Percentiles rank a stretch among this genome's conserved stretches.
These are phyloP conservation scores for Siniperca scherzeri DNA, from an alignment of 2,797 vertebrate genomes.

Conservation along the genomic window DNA sequence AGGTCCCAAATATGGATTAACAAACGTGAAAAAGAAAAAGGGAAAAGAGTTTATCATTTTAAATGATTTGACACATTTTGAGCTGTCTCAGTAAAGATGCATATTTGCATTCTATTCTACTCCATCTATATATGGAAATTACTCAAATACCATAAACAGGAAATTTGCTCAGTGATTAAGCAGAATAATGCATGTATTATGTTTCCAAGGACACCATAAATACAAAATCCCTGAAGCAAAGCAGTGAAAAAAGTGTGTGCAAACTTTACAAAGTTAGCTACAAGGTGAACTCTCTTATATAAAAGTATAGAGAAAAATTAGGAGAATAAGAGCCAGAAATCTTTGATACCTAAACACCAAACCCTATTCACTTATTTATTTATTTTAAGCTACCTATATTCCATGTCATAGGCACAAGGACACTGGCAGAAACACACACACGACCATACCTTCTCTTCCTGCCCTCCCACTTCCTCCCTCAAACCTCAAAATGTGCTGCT, in stretches of 20 bases:
- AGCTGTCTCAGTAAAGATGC: no score
- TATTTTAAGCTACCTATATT: background rate
- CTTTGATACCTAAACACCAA: background rate
- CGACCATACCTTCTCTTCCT: constrained; percentile 2
- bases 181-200: background rate
- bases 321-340: background rate
- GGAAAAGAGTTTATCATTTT: background rate
- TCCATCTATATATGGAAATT: background rate
- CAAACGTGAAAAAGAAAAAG: background rate
- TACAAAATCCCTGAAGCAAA: background rate
- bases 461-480: constrained; percentile 58
- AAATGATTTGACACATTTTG: background rate
- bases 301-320: background rate
- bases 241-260: background rate
- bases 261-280: background rate
- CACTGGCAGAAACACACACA: constrained; percentile 56
- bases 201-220: background rate
- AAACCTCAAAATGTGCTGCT: constrained; percentile 54
- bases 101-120: background rate
- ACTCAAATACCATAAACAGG: background rate
- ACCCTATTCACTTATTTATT: background rate
- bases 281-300: background rate
- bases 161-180: background rate
- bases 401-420: constrained; percentile 56
- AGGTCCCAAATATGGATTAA: background rate